Percentiles rank a stretch among this genome's conserved stretches.
These are phyloP conservation scores for Tupaia tana DNA, from an alignment of 2,113 vertebrate genomes.

Conservation along the genomic window DNA sequence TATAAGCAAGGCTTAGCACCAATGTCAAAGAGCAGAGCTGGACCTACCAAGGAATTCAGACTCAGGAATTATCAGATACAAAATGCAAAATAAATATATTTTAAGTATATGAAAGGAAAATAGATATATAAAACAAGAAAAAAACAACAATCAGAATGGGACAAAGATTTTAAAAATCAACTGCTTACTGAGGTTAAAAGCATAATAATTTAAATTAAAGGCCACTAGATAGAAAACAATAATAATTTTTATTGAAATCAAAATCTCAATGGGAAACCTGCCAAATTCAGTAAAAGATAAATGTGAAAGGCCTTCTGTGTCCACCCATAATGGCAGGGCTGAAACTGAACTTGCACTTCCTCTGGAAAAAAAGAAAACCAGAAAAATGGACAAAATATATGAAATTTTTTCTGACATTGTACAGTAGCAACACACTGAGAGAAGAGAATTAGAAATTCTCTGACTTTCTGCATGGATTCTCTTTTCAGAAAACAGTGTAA, in stretches of 20 bases:
- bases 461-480: not conserved
- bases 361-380: not conserved
- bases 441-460: not conserved
- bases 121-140: not conserved
- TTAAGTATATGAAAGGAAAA: not conserved
- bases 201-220: not conserved
- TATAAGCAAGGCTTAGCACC: not conserved
- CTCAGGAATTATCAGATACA: not conserved
- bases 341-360: not conserved
- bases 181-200: not conserved
- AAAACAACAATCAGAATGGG: not conserved
- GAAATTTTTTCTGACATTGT: not conserved
- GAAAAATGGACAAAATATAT: not conserved
- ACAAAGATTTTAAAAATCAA: not conserved
- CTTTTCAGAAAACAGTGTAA: not conserved
- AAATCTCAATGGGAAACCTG: not conserved
- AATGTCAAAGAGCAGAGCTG: not conserved
- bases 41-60: not conserved
- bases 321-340: not conserved
- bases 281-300: not conserved
- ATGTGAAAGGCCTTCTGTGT: not conserved
- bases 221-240: not conserved
- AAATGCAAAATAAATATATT: not conserved
- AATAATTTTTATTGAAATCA: not conserved
- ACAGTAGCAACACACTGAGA: not conserved